Evolutionary conservation across 2,113 vertebrate species (phyloP), one percentile per base, ranked within the genome.

Genomic region (Okapia johnstoni): DNA sequence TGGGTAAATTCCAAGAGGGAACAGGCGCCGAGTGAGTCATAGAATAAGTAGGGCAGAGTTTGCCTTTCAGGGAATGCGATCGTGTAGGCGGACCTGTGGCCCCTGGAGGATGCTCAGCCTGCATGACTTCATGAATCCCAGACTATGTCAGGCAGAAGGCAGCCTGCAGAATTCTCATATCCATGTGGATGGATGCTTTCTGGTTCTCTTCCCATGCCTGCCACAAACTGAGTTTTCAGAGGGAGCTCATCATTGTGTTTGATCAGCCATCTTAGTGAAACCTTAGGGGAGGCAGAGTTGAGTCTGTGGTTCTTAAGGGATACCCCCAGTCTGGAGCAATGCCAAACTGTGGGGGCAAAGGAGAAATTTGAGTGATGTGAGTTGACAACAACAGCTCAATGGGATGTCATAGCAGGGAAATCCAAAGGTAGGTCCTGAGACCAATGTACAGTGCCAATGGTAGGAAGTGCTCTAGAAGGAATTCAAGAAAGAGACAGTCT

Each of bases 41-140:
- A 87, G 91, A 96, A 66, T 97, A 97, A 97, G 63, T 97, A 93
- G 94, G 96, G 36, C 96, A 97, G 55, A 96, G 63, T 92, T 97
- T 95, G 92, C 87, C 95, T 97, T 97, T 94, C 87, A 96, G 94
- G 76, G 93, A 96, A 94, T 90, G 89, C 25, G 54, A 28, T 80
- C 33, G 43, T 87, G 87, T 89, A 76, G 87, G 80, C 26, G 16
- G 88, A 60, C 25, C 58, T 46, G 13, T 43, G n/a, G 50, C n/a
- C 83, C 77, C 79, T 91, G 0, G 14, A 83, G 77, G 90, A 54
- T 30, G 25, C n/a, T 50, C 66, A 86, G n/a, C n/a, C 91, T 46
- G 50, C 60, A 80, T 2, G 19, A 58, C 21, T 94, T 86, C 40
- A n/a, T n/a, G 55, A 93, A 84, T 50, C 83, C 58, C 85, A 96